phyloP scores from a whole-genome alignment of 2,113 vertebrate genomes.

The Equus przewalskii region DNA sequence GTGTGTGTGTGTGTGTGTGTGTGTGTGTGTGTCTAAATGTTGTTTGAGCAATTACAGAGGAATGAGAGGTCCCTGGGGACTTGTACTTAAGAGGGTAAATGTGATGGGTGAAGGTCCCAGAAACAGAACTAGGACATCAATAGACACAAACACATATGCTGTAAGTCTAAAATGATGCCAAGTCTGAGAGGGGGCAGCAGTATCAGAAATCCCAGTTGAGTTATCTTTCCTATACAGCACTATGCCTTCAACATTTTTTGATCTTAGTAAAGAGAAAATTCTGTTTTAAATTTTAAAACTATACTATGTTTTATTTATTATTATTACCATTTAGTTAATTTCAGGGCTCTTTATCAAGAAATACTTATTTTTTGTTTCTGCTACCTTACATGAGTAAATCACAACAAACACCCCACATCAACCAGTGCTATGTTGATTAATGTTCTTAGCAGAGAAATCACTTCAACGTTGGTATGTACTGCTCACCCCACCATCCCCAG shows the following conservation, averaged over 20 bases:
- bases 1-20: not conserved
- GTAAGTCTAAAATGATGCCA: not conserved
- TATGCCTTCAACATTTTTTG: not conserved
- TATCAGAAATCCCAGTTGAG: not conserved
- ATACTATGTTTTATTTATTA: not conserved
- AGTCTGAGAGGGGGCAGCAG: not conserved
- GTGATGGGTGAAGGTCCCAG: not conserved
- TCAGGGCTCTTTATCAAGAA: not conserved
- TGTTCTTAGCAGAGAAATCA: not conserved
- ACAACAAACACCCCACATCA: not conserved
- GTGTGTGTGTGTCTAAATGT: not conserved
- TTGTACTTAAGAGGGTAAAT: not conserved
- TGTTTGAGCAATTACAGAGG: not conserved
- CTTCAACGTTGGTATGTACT: not conserved
- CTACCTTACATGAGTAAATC: not conserved
- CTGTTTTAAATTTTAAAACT: not conserved
- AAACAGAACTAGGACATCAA: not conserved
- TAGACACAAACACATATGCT: not conserved
- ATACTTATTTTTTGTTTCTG: not conserved
- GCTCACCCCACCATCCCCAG: not conserved
- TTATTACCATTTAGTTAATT: not conserved
- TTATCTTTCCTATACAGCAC: not conserved
- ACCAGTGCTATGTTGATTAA: not conserved
- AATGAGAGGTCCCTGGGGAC: not conserved
- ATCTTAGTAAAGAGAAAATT: conserved; percentile 6